Evolutionary conservation across 2,888 invertebrate genomes (phyloP).

Genomic region (Lacanobia wlatinum): DNA sequence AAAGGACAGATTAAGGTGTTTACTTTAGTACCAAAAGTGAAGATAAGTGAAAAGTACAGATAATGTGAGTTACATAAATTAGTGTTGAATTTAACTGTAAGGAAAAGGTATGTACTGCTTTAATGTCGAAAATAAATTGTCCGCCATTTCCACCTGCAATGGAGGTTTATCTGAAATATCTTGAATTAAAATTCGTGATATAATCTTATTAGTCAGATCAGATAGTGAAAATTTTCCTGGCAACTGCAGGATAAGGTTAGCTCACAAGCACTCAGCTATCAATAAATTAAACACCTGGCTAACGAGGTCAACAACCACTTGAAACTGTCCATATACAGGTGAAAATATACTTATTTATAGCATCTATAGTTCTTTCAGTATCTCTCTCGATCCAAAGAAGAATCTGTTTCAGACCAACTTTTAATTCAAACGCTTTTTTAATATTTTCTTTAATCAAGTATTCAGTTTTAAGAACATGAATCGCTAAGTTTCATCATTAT

Average conservation of each 20-base stretch:
- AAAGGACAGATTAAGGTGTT: slow-evolving; percentile 34
- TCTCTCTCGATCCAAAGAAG: neutral
- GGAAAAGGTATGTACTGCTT: slow-evolving; percentile 46
- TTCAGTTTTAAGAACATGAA: neutral
- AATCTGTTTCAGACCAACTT: neutral
- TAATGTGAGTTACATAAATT: slow-evolving; percentile 62
- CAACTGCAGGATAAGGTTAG: slow-evolving; percentile 7
- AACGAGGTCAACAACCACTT: slow-evolving; percentile 54
- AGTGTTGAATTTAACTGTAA: slow-evolving; percentile 36
- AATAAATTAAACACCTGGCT: slow-evolving; percentile 28
- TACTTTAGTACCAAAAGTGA: slow-evolving; percentile 42
- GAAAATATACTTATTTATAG: slow-evolving; percentile 16
- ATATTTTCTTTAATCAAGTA: too few relatives aligned
- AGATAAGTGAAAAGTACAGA: slow-evolving; percentile 58
- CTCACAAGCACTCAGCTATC: slow-evolving; percentile 12
- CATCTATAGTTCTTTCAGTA: neutral
- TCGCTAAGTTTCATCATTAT: neutral
- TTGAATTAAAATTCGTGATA: neutral
- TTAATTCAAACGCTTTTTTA: neutral
- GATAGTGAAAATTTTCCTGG: slow-evolving; percentile 3
- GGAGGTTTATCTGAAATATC: slow-evolving; percentile 1
- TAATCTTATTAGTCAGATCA: neutral
- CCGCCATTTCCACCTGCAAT: neutral
- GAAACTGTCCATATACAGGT: slow-evolving; percentile 20
- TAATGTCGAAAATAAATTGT: neutral